Base-by-base conservation (phyloP, 2,797 vertebrate genomes). In the Crax fasciolata region DNA sequence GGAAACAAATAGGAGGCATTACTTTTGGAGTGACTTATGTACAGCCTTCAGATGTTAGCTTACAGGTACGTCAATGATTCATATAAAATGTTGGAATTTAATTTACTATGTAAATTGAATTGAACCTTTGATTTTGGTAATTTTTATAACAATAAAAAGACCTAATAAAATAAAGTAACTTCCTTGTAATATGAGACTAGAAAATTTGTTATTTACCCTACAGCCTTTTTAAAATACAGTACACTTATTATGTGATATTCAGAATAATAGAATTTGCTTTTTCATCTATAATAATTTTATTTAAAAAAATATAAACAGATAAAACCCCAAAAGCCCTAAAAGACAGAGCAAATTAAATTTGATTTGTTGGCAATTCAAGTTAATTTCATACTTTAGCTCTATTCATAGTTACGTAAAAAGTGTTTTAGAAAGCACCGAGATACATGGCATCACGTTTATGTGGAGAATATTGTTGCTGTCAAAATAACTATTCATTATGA, bases 91-190 rank as follows among this genome's bases (percentile, higher is more conserved):
- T 28, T 41, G 18, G 18, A 71, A 81, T 79, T 93, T 94, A 95
- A 89, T 90, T 83, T 91, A 62, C 35, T 82, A 11, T 75, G 75
- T 75, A 78, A 88, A 86, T 94, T 80, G 88, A 92, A 87, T 49
- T 35, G 25, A 95, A 86, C 11, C 28, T 91, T 91, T 35, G 44
- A 6, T 89, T 96, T 79, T 88, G 6, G 5, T 83, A 48, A 94
- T 96, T 88, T 96, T 70, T 55, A 41, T 52, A 71, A 16, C 32
- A 90, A 90, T 52, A 90, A 85, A 87, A 82, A 16, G 12, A 87
- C 52, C 20, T 10, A 90, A 80, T 80, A 87, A 80, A 79, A 93
- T 67, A 59, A 85, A 91, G 5, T 13, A 83, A 78, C 15, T n/a
- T 46, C 79, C 55, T 63, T 83, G 78, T 68, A 76, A 84, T 59